Percentiles rank a stretch among this genome's conserved stretches.
Conservation (phyloP, 1,140 invertebrate species). For the Aethina tumida region DNA sequence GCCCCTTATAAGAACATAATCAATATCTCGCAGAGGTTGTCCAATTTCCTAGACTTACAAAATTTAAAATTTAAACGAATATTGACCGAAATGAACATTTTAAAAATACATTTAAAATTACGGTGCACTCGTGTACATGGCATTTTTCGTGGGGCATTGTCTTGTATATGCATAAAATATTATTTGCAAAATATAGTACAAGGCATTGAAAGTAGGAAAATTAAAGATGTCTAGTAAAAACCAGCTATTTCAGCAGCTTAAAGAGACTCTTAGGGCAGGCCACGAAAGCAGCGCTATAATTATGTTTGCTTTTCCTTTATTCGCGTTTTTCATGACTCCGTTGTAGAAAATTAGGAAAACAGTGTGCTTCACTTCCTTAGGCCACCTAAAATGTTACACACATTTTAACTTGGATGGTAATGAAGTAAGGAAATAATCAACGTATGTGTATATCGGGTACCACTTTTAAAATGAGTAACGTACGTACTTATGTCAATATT, state of each 20-base stretch:
- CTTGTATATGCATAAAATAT: too few species aligned
- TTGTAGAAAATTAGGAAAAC: neutral
- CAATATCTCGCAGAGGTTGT: too few species aligned
- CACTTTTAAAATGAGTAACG: too few species aligned
- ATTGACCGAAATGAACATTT: too few species aligned
- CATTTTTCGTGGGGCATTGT: too few species aligned
- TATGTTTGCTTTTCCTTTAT: conserved; percentile 11
- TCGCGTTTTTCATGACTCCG: conserved; percentile 2
- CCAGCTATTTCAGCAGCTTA: conserved; percentile 1
- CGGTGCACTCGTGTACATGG: too few species aligned
- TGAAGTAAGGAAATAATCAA: neutral
- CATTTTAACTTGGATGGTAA: neutral
- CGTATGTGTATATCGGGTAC: neutral
- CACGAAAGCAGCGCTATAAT: conserved; percentile 6
- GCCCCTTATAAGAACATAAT: too few species aligned
- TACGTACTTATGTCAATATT: too few species aligned
- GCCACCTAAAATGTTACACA: neutral
- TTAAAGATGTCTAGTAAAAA: neutral
- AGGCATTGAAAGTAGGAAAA: conserved; percentile 1
- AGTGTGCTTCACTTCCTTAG: neutral
- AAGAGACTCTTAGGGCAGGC: neutral
- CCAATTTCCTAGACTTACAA: too few species aligned
- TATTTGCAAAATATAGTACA: too few species aligned
- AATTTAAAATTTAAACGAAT: too few species aligned
- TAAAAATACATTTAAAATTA: too few species aligned